These are phyloP conservation scores for Apeira syringaria DNA, from an alignment of 2,888 invertebrate species.

Conservation along the genomic window DNA sequence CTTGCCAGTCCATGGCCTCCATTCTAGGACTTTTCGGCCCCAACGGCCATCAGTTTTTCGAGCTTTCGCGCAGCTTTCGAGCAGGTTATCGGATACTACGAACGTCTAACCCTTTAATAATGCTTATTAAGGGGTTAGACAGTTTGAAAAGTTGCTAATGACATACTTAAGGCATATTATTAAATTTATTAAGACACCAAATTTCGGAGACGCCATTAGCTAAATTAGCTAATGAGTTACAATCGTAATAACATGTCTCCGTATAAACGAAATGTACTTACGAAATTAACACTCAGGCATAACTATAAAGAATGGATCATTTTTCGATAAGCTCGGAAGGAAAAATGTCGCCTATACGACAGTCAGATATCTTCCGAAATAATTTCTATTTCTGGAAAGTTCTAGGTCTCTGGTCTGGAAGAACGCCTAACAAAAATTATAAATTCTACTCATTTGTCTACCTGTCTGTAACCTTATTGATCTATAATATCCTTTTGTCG, in stretches of 20 bases:
- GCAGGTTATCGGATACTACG: no score
- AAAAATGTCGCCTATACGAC: slow-evolving; percentile 32
- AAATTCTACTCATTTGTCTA: slow-evolving; percentile 53
- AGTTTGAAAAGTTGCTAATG: background rate
- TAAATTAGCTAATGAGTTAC: slow-evolving; percentile 33
- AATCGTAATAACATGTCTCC: slow-evolving; percentile 41
- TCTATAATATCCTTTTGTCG: slow-evolving; percentile 55
- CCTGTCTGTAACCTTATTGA: slow-evolving; percentile 42
- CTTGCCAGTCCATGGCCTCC: no score
- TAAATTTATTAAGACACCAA: background rate
- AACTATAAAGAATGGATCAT: slow-evolving; percentile 19
- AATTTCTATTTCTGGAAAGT: slow-evolving; percentile 51
- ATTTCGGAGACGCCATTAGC: slow-evolving; percentile 25
- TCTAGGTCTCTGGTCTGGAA: slow-evolving; percentile 60
- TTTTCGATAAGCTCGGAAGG: background rate
- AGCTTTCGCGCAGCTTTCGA: no score
- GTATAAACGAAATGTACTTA: slow-evolving; percentile 14
- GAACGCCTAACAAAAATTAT: slow-evolving; percentile 42
- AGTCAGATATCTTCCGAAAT: slow-evolving; percentile 49
- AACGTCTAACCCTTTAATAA: no score
- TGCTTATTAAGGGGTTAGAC: slow-evolving; percentile 5
- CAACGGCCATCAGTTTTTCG: no score
- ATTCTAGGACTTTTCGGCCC: no score
- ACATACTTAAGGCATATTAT: background rate
- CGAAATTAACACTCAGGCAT: slow-evolving; percentile 34